phyloP scores from a whole-genome alignment of 2,113 vertebrate species.

The Setophaga petechia region DNA sequence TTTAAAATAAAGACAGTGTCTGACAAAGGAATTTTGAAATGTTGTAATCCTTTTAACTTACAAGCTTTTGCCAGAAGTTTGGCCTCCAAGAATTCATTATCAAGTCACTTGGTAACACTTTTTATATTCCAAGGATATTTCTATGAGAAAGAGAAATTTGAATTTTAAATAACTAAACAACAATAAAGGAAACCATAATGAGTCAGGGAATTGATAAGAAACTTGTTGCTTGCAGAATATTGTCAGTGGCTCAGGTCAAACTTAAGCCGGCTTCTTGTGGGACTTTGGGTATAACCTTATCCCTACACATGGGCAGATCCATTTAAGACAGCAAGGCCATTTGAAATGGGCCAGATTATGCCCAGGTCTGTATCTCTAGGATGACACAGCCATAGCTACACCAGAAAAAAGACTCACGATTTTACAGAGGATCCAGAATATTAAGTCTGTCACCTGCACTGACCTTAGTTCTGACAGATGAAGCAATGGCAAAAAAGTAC shows the following conservation, averaged over 20 bases:
- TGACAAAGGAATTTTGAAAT: neutral
- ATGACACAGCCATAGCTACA: neutral
- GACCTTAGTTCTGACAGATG: neutral
- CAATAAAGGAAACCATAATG: neutral
- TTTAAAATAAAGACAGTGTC: neutral
- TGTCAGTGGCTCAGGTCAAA: neutral
- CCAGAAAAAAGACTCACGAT: neutral
- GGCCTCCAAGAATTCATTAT: neutral
- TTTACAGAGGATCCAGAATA: neutral
- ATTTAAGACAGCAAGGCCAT: neutral
- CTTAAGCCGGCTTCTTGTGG: neutral
- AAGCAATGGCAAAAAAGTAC: neutral
- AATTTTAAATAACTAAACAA: neutral
- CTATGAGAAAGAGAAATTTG: neutral
- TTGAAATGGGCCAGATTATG: neutral
- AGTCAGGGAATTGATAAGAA: neutral
- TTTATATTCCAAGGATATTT: neutral
- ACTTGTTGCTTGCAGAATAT: neutral
- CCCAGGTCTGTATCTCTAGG: neutral
- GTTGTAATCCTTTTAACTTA: neutral
- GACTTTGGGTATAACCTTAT: neutral
- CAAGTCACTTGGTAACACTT: neutral
- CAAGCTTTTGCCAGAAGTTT: neutral
- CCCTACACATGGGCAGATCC: neutral
- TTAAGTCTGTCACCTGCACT: neutral